A percentile compares a stretch with the other conserved stretches of the same genome.
These are phyloP conservation scores for Puntigrus tetrazona DNA, from an alignment of 2,113 vertebrate species.

Conservation along the genomic window DNA sequence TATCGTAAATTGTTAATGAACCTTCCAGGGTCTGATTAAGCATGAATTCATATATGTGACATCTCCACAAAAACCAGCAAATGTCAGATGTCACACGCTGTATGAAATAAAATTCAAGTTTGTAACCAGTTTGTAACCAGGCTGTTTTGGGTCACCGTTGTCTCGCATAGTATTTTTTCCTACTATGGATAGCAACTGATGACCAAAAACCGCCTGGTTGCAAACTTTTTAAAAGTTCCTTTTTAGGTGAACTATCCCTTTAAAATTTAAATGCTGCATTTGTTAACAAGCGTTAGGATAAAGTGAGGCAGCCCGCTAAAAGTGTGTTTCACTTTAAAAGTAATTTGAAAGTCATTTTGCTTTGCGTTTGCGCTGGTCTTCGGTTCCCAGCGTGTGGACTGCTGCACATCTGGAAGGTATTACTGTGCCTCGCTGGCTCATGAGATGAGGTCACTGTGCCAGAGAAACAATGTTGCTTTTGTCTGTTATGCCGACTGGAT, in stretches of 20 bases:
- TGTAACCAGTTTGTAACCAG: too few species aligned
- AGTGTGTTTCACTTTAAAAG: slow-evolving; percentile 48
- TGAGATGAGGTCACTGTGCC: slow-evolving; percentile 63
- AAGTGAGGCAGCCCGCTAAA: neutral
- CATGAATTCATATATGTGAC: slow-evolving; percentile 1
- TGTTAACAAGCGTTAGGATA: neutral
- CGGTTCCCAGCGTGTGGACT: slow-evolving; percentile 49
- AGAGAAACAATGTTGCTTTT: slow-evolving; percentile 63
- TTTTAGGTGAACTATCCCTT: too few species aligned
- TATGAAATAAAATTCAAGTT: too few species aligned
- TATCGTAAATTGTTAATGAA: too few species aligned
- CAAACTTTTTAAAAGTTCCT: too few species aligned
- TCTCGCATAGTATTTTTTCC: too few species aligned
- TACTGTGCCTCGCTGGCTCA: slow-evolving; percentile 63
- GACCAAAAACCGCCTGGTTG: too few species aligned
- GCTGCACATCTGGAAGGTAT: slow-evolving; percentile 72
- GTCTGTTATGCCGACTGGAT: slow-evolving; percentile 52
- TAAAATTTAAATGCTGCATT: too few species aligned
- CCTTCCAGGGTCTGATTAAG: neutral
- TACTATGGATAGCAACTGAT: too few species aligned
- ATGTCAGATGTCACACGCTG: neutral
- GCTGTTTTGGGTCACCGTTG: too few species aligned
- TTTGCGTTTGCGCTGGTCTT: slow-evolving; percentile 52
- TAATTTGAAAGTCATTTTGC: slow-evolving; percentile 15
- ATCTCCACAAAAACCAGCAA: slow-evolving; percentile 8